phyloP scores from a whole-genome alignment of 2,797 vertebrate species.

The Podargus strigoides region DNA sequence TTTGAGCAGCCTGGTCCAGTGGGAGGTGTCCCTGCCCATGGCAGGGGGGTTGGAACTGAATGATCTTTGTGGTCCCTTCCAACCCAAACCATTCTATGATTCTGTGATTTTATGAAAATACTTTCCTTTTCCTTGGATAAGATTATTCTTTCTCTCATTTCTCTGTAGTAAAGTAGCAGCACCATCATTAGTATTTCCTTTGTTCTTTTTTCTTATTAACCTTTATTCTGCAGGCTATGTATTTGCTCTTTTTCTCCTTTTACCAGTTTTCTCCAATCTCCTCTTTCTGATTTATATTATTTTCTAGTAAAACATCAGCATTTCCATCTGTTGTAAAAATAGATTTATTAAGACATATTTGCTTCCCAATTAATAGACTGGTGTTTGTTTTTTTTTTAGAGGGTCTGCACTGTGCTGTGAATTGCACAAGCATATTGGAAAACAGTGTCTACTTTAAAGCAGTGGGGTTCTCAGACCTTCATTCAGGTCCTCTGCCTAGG shows the following conservation, averaged over 20 bases:
- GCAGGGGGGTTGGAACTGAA: too few species aligned
- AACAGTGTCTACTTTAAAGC: neutral
- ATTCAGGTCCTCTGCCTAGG: neutral
- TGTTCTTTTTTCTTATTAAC: neutral
- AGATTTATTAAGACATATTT: neutral
- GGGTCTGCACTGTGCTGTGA: neutral
- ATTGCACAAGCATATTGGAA: neutral
- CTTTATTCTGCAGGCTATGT: neutral
- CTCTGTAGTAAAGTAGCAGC: neutral
- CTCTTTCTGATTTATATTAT: neutral
- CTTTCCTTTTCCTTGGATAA: neutral
- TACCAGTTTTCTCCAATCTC: neutral
- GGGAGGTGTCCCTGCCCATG: too few species aligned
- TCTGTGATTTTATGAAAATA: too few species aligned
- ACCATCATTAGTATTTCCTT: neutral
- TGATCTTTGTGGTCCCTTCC: too few species aligned
- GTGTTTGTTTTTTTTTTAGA: neutral
- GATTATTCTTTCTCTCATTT: neutral
- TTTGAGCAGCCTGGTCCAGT: too few species aligned
- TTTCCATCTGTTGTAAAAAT: neutral
- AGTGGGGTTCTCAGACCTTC: neutral
- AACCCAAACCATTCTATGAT: too few species aligned
- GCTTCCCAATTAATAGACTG: accelerated
- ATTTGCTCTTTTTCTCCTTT: neutral
- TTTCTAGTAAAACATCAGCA: neutral